Percentiles rank a stretch among this genome's conserved stretches.
Conservation (phyloP, 2,888 invertebrate species). For the Pristionchus mayeri region DNA sequence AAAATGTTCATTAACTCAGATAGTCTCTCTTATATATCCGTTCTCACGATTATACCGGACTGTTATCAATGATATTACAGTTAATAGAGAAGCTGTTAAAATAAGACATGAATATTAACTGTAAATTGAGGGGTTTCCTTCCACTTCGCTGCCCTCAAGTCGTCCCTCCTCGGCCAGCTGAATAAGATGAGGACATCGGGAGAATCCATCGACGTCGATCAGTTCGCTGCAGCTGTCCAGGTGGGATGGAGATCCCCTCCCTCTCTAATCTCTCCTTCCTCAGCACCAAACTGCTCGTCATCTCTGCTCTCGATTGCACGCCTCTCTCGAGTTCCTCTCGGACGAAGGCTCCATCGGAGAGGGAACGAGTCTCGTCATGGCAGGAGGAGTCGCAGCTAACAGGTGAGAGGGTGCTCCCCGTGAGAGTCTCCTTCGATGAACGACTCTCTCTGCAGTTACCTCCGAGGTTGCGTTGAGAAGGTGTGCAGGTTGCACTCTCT, state of each 20-base stretch:
- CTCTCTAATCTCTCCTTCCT: not conserved
- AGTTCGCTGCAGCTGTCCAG: conserved; percentile 15
- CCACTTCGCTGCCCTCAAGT: conserved; percentile 64
- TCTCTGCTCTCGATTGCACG: conserved; percentile 57
- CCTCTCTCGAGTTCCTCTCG: conserved; percentile 53
- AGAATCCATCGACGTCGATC: not conserved
- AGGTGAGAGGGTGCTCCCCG: conserved; percentile 52
- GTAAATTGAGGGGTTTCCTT: conserved; percentile 53
- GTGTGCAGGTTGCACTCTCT: conserved; percentile 5
- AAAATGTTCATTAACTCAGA: too few relatives aligned
- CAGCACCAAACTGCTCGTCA: conserved; percentile 61
- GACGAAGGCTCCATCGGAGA: conserved; percentile 8
- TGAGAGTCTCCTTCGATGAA: too few relatives aligned
- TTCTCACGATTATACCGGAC: too few relatives aligned
- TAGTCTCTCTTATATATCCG: too few relatives aligned
- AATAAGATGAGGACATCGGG: not conserved
- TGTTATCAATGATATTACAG: too few relatives aligned
- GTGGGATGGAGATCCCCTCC: not conserved
- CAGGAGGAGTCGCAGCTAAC: conserved; percentile 74
- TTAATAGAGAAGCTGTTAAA: too few relatives aligned
- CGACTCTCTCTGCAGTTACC: not conserved
- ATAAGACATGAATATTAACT: not conserved
- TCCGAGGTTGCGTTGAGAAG: not conserved
- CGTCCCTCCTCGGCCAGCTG: conserved; percentile 55
- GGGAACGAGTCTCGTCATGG: conserved; percentile 60